phyloP scores from a whole-genome alignment of 2,113 vertebrate species.

The Ramphastos sulfuratus region DNA sequence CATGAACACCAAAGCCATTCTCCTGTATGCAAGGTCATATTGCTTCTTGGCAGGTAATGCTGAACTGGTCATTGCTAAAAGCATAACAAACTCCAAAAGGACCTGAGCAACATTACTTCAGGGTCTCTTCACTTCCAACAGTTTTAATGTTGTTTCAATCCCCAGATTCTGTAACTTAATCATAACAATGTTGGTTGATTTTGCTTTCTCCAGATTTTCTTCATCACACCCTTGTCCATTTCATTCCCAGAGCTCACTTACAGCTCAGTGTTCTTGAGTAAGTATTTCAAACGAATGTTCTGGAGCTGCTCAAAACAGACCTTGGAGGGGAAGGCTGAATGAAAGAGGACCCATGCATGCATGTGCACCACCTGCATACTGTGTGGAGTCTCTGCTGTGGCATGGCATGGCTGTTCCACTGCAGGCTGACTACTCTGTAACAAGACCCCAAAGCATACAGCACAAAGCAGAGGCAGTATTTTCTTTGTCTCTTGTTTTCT shows the following conservation, averaged over 20 bases:
- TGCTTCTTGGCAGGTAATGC: background rate
- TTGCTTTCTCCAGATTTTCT: background rate
- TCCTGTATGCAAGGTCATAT: background rate
- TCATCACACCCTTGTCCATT: background rate
- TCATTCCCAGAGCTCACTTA: background rate
- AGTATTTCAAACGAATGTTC: background rate
- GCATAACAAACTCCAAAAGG: background rate
- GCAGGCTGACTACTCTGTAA: background rate
- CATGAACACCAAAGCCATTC: background rate
- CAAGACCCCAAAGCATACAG: background rate
- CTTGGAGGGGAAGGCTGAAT: background rate
- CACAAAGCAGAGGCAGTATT: slow-evolving; percentile 10
- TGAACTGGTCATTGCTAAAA: background rate
- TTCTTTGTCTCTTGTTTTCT: slow-evolving; percentile 17
- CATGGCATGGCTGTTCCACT: background rate
- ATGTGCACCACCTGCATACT: background rate
- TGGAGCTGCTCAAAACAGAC: background rate
- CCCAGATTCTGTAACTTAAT: background rate
- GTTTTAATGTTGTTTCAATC: background rate
- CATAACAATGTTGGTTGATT: background rate
- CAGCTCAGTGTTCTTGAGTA: background rate
- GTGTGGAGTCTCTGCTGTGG: background rate
- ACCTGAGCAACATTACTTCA: background rate
- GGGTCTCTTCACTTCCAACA: background rate
- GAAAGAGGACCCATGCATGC: background rate